Evolutionary conservation across 2,113 vertebrate genomes (phyloP).

Genomic region (Psammodynastes pulverulentus): DNA sequence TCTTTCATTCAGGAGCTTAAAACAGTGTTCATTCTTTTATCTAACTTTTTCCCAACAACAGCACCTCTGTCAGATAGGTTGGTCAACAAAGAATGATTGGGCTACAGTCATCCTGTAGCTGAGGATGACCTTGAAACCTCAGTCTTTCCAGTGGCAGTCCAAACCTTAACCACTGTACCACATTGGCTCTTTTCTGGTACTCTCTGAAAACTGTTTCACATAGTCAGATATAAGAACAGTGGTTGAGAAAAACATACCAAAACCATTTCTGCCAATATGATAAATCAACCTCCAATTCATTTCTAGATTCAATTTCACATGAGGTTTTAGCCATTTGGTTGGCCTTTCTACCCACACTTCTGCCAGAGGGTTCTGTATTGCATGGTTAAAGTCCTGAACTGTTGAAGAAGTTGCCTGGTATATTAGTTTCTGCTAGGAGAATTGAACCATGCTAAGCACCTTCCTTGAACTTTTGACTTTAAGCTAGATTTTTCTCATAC

Average conservation of each 20-base stretch:
- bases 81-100: neutral
- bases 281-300: neutral
- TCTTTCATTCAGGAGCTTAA: neutral
- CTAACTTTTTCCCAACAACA: neutral
- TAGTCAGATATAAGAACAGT: neutral
- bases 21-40: neutral
- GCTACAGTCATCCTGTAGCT: neutral
- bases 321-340: neutral
- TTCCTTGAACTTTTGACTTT: neutral
- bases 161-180: neutral
- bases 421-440: neutral
- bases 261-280: neutral
- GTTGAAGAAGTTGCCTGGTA: neutral
- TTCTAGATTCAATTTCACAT: neutral
- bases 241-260: neutral
- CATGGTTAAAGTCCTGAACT: neutral
- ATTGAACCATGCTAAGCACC: neutral
- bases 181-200: neutral
- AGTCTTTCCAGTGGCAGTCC: neutral
- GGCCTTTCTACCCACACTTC: neutral
- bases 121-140: neutral
- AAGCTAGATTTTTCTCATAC: neutral
- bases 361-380: neutral
- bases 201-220: neutral
- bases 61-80: neutral